phyloP scores from a whole-genome alignment of 2,888 invertebrate species.

The Nomada ruficornis region DNA sequence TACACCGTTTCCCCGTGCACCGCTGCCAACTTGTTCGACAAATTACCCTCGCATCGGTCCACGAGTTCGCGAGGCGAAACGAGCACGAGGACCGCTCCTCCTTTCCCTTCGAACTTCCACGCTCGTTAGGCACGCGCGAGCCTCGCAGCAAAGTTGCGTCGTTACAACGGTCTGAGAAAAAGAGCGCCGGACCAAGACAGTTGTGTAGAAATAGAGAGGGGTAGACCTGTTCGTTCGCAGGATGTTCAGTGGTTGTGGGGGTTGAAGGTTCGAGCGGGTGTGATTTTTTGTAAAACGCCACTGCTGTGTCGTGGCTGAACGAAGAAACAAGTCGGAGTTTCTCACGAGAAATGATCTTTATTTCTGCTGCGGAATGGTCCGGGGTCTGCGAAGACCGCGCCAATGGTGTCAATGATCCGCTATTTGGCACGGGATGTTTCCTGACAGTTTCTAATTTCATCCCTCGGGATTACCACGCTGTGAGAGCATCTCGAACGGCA shows the following conservation, averaged over 20 bases:
- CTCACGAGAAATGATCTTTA: background rate
- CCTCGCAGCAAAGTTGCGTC: conserved; percentile 68
- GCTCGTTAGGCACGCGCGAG: conserved; percentile 76
- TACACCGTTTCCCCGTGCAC: conserved; percentile 37
- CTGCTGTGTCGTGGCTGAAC: background rate
- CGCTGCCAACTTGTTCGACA: conserved; percentile 62
- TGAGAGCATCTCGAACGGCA: background rate
- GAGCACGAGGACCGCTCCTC: conserved; percentile 31
- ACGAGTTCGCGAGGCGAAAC: conserved; percentile 54
- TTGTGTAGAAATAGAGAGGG: background rate
- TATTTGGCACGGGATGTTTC: background rate
- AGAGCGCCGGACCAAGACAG: conserved; percentile 30
- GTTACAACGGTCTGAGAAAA: conserved; percentile 58
- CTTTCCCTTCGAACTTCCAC: conserved; percentile 60
- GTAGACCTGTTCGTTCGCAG: background rate
- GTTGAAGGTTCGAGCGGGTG: background rate
- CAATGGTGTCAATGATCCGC: background rate
- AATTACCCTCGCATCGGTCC: conserved; percentile 62
- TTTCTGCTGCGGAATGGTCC: background rate
- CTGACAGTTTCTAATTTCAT: conserved; percentile 22
- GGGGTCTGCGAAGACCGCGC: no score
- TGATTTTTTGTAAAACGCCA: background rate
- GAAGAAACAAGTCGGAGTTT: background rate
- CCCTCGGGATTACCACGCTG: background rate
- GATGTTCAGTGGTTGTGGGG: background rate